Evolutionary conservation across 1,140 invertebrate species (phyloP), one percentile per base, ranked within the genome.

Genomic region (Antheraea pernyi): DNA sequence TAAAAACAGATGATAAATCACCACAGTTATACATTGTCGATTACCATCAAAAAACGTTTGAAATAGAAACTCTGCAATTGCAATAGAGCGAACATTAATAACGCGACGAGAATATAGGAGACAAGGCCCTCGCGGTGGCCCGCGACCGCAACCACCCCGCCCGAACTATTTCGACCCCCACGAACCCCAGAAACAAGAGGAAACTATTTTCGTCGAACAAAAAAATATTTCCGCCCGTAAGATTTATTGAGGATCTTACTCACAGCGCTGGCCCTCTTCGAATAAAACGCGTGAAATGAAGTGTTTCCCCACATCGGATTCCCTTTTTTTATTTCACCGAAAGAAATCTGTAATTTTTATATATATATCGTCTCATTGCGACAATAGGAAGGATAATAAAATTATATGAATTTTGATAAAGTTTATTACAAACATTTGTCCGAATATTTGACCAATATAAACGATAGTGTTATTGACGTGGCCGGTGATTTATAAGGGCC

Each of bases 271-370:
- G 73, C 81, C 74, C 67, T 67, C 79, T 79, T 72, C 77, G 80
- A 76, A 86, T 89, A 89, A 91, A 89, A 84, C 76, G 89, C 87
- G 87, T 88, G 85, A 91, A 91, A 91, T 89, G 89, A 87, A 83
- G 85, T 91, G 86, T 87, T 88, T 81, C 85, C 82, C 76, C 7
- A 7, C 7, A 7, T 42, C 7, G 8, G 39, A 42, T 42, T 42
- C 39, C 39, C 39, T 42, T 42, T 10, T 42, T 10, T 42, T n/a
- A n/a, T n/a, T n/a, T 42, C 7, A 10, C 11, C 11, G 22, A 30
- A 30, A 30, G 22, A 8, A 8, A 42, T 11, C 39, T 30, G 22
- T 30, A 30, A 30, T 30, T 30, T 30, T 30, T 30, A n/a, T n/a
- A n/a, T n/a, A n/a, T n/a, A n/a, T 30, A 30, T 30, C 4, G 4